Percentiles rank a stretch among this genome's conserved stretches.
Evolutionary conservation across 64 coral and sea anemone genomes (phyloP).

Genomic region (Stichodactyla mertensii): DNA sequence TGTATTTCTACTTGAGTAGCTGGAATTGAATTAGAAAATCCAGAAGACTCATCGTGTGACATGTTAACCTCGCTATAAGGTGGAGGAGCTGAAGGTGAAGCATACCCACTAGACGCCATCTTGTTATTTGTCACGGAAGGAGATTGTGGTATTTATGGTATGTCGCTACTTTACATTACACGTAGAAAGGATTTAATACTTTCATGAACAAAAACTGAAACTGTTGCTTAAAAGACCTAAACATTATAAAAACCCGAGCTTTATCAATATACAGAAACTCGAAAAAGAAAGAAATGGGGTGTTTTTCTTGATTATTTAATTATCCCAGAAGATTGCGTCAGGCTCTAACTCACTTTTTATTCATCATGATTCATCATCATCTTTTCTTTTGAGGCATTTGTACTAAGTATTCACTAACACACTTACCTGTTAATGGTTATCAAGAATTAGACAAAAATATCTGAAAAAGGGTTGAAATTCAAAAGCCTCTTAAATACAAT

Average conservation of each 20-base stretch:
- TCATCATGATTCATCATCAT: too few relatives aligned
- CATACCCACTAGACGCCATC: constrained; percentile 32
- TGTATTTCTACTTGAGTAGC: constrained; percentile 77
- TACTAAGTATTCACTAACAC: too few relatives aligned
- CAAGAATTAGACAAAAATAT: too few relatives aligned
- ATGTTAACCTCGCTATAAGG: constrained; percentile 36
- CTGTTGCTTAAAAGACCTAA: neutral
- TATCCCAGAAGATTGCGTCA: too few relatives aligned
- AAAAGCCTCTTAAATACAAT: too few relatives aligned
- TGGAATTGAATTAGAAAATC: constrained; percentile 37
- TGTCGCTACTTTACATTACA: neutral
- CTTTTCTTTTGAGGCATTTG: too few relatives aligned
- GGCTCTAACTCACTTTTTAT: too few relatives aligned
- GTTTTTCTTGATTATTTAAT: too few relatives aligned
- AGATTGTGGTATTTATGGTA: neutral
- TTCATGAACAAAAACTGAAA: neutral
- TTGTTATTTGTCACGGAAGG: constrained; percentile 17
- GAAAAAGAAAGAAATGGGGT: neutral
- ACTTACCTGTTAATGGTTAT: too few relatives aligned
- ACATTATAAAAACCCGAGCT: neutral
- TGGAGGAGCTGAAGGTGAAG: constrained; percentile 38
- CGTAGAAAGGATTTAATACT: neutral
- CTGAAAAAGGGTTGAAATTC: too few relatives aligned
- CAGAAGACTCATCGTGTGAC: neutral
- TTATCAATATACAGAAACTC: neutral